Conservation (phyloP, 2,797 vertebrate genomes). For the Lagodon rhomboides region DNA sequence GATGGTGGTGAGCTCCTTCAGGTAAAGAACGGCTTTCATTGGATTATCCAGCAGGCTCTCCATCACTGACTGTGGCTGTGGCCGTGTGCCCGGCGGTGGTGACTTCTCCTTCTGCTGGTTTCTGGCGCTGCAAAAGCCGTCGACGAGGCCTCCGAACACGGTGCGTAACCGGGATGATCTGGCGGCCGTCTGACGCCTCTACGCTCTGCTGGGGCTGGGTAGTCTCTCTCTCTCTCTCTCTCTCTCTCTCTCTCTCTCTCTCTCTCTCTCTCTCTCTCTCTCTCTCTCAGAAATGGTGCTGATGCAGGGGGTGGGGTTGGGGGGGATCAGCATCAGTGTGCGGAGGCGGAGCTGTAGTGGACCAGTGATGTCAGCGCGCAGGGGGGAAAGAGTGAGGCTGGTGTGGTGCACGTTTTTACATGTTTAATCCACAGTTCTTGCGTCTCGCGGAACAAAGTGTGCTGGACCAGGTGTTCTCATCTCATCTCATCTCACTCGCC, state of each 20-base stretch:
- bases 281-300: constrained; percentile 77
- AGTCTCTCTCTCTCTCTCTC: constrained; percentile 58
- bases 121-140: constrained; percentile 53
- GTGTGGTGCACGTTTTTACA: constrained; percentile 28
- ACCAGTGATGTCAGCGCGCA: constrained; percentile 78
- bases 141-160: constrained; percentile 62
- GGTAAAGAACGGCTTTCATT: constrained; percentile 97
- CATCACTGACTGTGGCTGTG: constrained; percentile 85
- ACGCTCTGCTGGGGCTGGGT: constrained; percentile 56
- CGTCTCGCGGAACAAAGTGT: neutral
- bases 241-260: constrained; percentile 43
- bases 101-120: constrained; percentile 61
- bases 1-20: constrained; percentile 97
- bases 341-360: constrained; percentile 74
- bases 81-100: constrained; percentile 51
- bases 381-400: constrained; percentile 42
- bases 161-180: constrained; percentile 68
- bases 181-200: constrained; percentile 69
- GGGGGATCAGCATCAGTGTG: constrained; percentile 60
- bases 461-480: no score
- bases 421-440: constrained; percentile 4
- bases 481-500: neutral
- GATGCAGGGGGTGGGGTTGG: constrained; percentile 69
- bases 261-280: constrained; percentile 42
- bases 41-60: constrained; percentile 99